These are phyloP conservation scores for Mus pahari DNA, from an alignment of 2,113 vertebrate genomes.

Conservation along the genomic window DNA sequence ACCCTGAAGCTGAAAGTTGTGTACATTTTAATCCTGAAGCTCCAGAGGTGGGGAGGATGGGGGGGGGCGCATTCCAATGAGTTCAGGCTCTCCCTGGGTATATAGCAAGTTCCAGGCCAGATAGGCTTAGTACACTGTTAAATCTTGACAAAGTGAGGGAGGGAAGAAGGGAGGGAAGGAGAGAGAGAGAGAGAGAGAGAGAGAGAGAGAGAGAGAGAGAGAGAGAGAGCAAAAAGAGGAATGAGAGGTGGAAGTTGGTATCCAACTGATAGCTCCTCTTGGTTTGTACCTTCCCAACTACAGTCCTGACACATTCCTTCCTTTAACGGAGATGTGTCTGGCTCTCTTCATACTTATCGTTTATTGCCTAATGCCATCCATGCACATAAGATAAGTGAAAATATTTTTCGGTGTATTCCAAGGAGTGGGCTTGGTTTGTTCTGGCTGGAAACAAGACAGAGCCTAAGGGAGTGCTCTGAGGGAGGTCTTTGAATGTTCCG, in stretches of 20 bases:
- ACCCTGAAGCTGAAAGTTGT: neutral
- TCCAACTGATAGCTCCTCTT: neutral
- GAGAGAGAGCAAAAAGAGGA: neutral
- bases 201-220: no score
- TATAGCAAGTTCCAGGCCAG: neutral
- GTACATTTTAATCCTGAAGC: neutral
- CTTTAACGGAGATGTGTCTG: neutral
- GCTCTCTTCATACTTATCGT: neutral
- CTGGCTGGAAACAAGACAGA: constrained; percentile 26
- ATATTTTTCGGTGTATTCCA: neutral
- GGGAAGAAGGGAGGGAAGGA: neutral
- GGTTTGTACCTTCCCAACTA: neutral
- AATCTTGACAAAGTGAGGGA: neutral
- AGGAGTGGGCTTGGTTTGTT: constrained; percentile 28
- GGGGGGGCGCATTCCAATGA: neutral
- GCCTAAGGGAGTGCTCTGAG: neutral
- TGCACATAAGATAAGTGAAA: neutral
- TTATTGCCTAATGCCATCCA: neutral
- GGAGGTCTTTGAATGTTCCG: constrained; percentile 26
- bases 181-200: no score
- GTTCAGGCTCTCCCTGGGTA: neutral
- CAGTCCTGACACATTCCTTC: neutral
- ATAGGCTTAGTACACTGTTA: neutral
- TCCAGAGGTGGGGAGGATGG: neutral
- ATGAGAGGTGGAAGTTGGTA: neutral